Evolutionary conservation across 2,888 invertebrate species (phyloP).

Genomic region (Diaphora mendica): DNA sequence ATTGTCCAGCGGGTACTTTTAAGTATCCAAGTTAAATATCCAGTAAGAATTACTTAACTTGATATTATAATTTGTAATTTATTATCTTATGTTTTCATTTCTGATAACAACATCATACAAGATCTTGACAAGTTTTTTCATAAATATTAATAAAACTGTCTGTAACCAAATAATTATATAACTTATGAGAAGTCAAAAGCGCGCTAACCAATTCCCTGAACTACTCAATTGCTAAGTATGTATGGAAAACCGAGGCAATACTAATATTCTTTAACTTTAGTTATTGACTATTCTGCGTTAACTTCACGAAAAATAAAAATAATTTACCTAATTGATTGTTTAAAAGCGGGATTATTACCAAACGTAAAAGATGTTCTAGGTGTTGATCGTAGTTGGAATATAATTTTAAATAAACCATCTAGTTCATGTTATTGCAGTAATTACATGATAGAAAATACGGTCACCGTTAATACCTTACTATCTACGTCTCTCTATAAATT

Average conservation of each 20-base stretch:
- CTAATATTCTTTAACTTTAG: not conserved
- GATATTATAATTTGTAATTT: no score
- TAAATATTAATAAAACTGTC: no score
- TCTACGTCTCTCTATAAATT: conserved; percentile 54
- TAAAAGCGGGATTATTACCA: not conserved
- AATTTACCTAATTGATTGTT: not conserved
- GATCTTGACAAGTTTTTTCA: no score
- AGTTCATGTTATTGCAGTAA: conserved; percentile 36
- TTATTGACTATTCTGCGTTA: not conserved
- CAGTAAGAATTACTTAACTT: no score
- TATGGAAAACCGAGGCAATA: not conserved
- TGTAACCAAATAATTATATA: not conserved
- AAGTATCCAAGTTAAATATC: no score
- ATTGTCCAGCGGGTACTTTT: no score
- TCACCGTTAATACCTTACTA: conserved; percentile 47
- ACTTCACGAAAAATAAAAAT: not conserved
- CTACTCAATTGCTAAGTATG: not conserved
- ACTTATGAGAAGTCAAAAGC: no score
- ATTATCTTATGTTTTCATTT: no score
- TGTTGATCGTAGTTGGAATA: conserved; percentile 5
- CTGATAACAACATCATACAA: not conserved
- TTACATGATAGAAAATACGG: conserved; percentile 43
- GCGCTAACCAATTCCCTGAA: not conserved
- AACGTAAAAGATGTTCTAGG: not conserved
- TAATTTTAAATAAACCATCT: conserved; percentile 26